A percentile compares a stretch with the other conserved stretches of the same genome.
Evolutionary conservation across 2,113 vertebrate species (phyloP).

Genomic region (Talpa occidentalis): DNA sequence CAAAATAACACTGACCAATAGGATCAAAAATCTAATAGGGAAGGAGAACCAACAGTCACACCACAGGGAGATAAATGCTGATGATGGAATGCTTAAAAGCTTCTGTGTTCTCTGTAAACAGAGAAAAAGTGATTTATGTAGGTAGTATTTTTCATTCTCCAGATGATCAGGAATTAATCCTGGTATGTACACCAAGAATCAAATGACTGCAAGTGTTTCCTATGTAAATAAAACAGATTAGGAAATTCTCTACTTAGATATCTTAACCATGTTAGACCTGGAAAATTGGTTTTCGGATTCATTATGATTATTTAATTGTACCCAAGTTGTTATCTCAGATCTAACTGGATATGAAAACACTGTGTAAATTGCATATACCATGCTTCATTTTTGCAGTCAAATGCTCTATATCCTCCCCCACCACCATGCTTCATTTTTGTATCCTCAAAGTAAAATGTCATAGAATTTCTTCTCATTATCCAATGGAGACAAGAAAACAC

Average conservation of each 20-base stretch:
- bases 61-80: background rate
- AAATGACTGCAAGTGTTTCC: background rate
- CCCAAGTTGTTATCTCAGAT: background rate
- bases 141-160: background rate
- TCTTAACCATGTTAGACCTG: background rate
- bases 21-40: background rate
- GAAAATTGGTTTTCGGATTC: background rate
- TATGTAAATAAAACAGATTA: background rate
- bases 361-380: background rate
- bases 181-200: background rate
- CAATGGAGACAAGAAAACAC: background rate
- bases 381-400: conserved; percentile 12
- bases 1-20: no score
- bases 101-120: background rate
- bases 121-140: background rate
- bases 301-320: background rate
- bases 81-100: background rate
- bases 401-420: no score
- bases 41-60: background rate
- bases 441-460: background rate
- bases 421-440: background rate
- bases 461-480: background rate
- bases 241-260: background rate
- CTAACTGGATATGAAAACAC: background rate
- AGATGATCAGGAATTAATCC: background rate